Evolutionary conservation across 2,888 invertebrate genomes (phyloP).

Genomic region (Brenthis daphne): DNA sequence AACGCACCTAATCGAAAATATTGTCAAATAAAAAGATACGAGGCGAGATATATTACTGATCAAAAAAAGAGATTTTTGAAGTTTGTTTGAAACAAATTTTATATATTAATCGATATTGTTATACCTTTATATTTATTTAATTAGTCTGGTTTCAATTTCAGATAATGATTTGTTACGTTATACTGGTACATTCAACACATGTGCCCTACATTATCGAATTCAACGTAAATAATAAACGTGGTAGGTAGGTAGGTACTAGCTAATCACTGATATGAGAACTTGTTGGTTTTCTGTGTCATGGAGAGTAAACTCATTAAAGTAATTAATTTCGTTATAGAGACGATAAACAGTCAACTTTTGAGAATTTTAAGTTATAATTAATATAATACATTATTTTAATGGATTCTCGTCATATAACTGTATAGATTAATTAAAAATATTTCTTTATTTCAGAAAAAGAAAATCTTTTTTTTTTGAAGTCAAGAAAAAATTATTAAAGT

Average conservation of each 20-base stretch:
- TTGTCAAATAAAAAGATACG: too few relatives aligned
- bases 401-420: conserved; percentile 2
- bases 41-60: not conserved
- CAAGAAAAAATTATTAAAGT: too few relatives aligned
- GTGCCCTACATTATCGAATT: conserved; percentile 32
- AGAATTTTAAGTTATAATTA: conserved; percentile 17
- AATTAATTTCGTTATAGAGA: conserved; percentile 44
- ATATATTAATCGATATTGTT: not conserved
- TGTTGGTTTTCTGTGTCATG: conserved; percentile 73
- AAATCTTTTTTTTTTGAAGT: too few relatives aligned
- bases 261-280: conserved; percentile 55
- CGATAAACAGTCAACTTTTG: conserved; percentile 32
- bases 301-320: conserved; percentile 60
- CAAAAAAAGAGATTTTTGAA: not conserved
- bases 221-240: conserved; percentile 7
- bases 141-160: conserved; percentile 10
- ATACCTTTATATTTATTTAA: conserved; percentile 2
- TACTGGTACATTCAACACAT: conserved; percentile 18
- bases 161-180: conserved; percentile 3
- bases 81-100: conserved; percentile 1
- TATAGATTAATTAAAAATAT: not conserved
- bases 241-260: conserved; percentile 30
- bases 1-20: too few relatives aligned
- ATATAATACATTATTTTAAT: conserved; percentile 1
- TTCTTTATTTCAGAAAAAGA: too few relatives aligned